Base-by-base conservation (phyloP, 2,888 invertebrate genomes). In the Erebia palarica region DNA sequence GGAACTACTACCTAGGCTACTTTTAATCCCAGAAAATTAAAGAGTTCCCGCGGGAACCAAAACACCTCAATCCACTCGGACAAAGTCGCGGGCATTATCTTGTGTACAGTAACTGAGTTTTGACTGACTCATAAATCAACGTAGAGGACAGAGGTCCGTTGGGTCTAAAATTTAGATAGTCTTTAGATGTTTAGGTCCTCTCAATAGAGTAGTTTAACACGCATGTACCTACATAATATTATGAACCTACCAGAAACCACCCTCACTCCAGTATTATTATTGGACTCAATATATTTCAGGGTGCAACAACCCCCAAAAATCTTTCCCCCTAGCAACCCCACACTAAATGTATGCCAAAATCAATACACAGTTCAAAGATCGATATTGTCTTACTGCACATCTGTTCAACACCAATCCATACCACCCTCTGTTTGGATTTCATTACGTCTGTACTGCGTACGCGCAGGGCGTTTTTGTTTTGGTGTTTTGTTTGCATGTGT, bases 311-410 rank as follows among this genome's bases (percentile, higher is more conserved):
- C 63, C 71, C 71, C 55, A 11, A 49, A 68, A 71, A 65, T 69
- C 58, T 68, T 59, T 72, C 14, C 78, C 77, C 77, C 75, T 63
- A 71, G 81, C 80, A 83, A 86, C 86, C 87, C 86, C 78, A 83
- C 72, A 78, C 80, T 55, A 73, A 78, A 79, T 79, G 70, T 74
- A 77, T 74, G 76, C 79, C 76, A 83, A 86, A 87, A 89, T 89
- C 89, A 86, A 77, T 82, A 86, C 88, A 84, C 85, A 87, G 85
- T 86, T 85, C 81, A 83, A 81, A 84, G 86, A 89, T 90, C 90
- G 88, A 91, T 90, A 89, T 89, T 90, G 90, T 90, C 88, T 89
- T 87, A 86, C 75, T 60, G 80, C 83, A 86, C 89, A 90, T 90
- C 90, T 90, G 90, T 85, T 88, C 71, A 66, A 66, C 58, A 75